A percentile compares a stretch with the other conserved stretches of the same genome.
Conservation (phyloP, 2,113 vertebrate species). For the Mormyrus lacerda region DNA sequence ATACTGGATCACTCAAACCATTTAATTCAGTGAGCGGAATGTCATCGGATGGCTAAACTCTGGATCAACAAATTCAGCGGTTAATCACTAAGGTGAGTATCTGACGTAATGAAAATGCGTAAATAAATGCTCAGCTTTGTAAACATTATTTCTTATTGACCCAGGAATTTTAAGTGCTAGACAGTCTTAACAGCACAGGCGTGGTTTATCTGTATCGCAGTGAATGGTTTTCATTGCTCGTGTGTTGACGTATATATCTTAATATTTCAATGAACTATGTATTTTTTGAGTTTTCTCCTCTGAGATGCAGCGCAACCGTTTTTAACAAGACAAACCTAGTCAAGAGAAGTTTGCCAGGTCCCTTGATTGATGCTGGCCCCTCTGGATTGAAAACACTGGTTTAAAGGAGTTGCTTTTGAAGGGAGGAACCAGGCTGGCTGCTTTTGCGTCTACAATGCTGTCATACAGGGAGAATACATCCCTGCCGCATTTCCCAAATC, state of each 20-base stretch:
- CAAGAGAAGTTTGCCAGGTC: neutral
- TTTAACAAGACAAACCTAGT: neutral
- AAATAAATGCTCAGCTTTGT: neutral
- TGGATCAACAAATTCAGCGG: neutral
- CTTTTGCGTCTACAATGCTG: constrained; percentile 43
- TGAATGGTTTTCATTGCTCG: neutral
- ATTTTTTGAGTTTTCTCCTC: neutral
- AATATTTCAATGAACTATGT: neutral
- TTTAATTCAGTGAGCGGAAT: neutral
- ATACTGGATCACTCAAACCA: neutral
- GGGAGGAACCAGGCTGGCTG: constrained; percentile 52
- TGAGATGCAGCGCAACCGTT: neutral
- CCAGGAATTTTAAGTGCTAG: neutral
- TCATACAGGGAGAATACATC: constrained; percentile 60
- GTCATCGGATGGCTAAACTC: neutral
- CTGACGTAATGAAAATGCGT: neutral
- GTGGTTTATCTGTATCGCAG: neutral
- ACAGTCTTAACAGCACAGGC: neutral
- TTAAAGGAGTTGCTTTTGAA: constrained; percentile 44
- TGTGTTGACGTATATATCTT: neutral
- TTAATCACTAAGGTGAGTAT: neutral
- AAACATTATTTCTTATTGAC: neutral
- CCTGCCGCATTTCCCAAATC: constrained; percentile 17
- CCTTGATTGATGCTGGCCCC: constrained; percentile 22
- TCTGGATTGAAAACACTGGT: constrained; percentile 42